Evolutionary conservation across 2,113 vertebrate genomes (phyloP).

Genomic region (Caranx ignobilis): DNA sequence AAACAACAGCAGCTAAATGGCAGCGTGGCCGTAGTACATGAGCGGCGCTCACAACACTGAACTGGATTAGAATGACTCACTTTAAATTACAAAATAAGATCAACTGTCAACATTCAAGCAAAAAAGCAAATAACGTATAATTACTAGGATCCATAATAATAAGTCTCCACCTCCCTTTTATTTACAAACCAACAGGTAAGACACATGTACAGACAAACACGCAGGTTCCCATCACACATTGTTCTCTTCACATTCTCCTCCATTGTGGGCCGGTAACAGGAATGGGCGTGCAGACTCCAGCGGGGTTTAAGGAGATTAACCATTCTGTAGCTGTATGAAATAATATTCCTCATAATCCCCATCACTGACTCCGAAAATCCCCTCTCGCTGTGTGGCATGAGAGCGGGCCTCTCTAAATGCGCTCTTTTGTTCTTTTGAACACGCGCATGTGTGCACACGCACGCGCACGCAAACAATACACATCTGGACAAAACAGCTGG

Average conservation of each 20-base stretch:
- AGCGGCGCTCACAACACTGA: background rate
- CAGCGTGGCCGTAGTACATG: background rate
- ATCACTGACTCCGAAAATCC: constrained; percentile 63
- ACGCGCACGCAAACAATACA: background rate
- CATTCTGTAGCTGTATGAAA: constrained; percentile 67
- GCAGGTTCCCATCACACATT: constrained; percentile 17
- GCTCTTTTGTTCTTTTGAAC: constrained; percentile 50
- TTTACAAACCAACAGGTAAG: constrained; percentile 33
- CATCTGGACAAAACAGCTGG: constrained; percentile 31
- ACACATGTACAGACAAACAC: constrained; percentile 32
- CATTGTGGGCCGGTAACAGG: constrained; percentile 39
- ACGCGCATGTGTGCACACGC: background rate
- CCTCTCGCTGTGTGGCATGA: constrained; percentile 58
- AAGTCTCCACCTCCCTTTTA: constrained; percentile 21
- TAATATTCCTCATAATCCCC: constrained; percentile 72
- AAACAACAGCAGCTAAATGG: constrained; percentile 27
- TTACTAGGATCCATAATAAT: constrained; percentile 48
- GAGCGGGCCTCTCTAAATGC: constrained; percentile 24
- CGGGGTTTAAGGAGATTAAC: constrained; percentile 70
- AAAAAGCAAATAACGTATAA: constrained; percentile 30
- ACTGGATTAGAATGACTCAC: constrained; percentile 4
- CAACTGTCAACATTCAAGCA: constrained; percentile 22
- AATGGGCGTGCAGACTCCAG: constrained; percentile 57
- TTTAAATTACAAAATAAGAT: constrained; percentile 6
- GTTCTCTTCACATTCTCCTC: constrained; percentile 13